These are phyloP conservation scores for Brachyalestes nurse DNA, from an alignment of 2,797 vertebrate species.

Conservation along the genomic window DNA sequence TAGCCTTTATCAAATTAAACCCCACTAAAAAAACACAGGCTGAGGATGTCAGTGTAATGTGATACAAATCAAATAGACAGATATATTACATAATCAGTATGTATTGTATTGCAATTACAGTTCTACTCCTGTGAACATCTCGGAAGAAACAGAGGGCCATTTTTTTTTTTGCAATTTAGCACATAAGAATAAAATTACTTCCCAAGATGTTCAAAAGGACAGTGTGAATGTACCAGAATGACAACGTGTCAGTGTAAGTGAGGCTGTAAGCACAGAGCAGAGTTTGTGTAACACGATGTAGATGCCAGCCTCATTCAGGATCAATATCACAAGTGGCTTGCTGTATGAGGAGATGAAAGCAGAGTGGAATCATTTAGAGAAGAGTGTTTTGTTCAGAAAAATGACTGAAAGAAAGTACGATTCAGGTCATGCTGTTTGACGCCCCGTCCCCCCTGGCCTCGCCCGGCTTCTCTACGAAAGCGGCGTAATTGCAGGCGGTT, in stretches of 20 bases:
- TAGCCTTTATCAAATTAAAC: too few species aligned
- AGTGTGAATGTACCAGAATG: constrained; percentile 36
- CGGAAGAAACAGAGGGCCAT: neutral
- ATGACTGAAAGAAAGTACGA: constrained; percentile 37
- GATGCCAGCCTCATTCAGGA: constrained; percentile 42
- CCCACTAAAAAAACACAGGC: too few species aligned
- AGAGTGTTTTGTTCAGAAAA: constrained; percentile 46
- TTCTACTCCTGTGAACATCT: neutral
- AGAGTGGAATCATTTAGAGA: constrained; percentile 26
- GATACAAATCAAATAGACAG: too few species aligned
- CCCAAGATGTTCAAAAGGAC: constrained; percentile 35
- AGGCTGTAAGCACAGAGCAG: constrained; percentile 26
- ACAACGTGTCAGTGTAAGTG: constrained; percentile 28
- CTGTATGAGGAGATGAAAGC: constrained; percentile 42
- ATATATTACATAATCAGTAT: too few species aligned
- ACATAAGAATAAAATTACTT: constrained; percentile 8
- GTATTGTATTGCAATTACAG: too few species aligned
- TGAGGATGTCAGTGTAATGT: too few species aligned
- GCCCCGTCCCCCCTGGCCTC: neutral
- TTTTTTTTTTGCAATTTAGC: neutral
- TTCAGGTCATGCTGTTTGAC: constrained; percentile 50
- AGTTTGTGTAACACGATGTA: constrained; percentile 47
- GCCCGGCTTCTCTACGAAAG: constrained; percentile 29
- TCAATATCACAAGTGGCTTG: constrained; percentile 29
- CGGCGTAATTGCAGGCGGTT: constrained; percentile 44